Conservation (phyloP, 2,888 invertebrate genomes). For the Oscheius myriophilus region DNA sequence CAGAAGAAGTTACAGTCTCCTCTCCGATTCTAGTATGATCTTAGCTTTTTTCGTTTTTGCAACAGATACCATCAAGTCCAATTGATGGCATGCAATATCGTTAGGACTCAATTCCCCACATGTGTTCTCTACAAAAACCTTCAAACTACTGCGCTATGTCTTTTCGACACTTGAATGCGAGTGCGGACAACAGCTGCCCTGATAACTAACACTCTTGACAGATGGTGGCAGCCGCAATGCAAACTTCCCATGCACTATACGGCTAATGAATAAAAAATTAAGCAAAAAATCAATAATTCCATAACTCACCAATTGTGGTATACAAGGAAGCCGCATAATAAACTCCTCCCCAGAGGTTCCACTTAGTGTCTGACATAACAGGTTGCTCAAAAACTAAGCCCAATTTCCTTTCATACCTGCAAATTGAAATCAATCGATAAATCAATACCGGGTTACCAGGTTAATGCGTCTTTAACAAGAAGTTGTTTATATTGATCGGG, state of each 20-base stretch:
- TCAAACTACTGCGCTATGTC: conserved; percentile 20
- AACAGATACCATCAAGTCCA: not conserved
- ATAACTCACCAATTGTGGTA: conserved; percentile 56
- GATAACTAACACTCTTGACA: not conserved
- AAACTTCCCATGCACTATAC: not conserved
- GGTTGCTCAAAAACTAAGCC: conserved; percentile 47
- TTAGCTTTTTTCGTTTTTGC: not conserved
- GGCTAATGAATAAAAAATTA: not conserved
- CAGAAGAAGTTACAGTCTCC: no score
- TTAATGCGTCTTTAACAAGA: conserved; percentile 21
- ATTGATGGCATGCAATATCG: not conserved
- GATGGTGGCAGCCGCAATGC: not conserved
- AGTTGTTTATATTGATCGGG: conserved; percentile 21
- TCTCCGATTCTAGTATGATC: no score
- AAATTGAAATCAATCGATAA: not conserved
- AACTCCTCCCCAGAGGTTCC: conserved; percentile 62
- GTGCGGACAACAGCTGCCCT: conserved; percentile 18
- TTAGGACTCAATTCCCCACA: not conserved
- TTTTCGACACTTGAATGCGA: conserved; percentile 15
- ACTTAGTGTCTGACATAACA: conserved; percentile 48
- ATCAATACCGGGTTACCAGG: conserved; percentile 11
- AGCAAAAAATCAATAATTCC: not conserved
- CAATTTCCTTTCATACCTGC: conserved; percentile 55
- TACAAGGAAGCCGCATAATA: conserved; percentile 62
- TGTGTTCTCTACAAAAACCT: not conserved